phyloP scores from a whole-genome alignment of 2,113 vertebrate genomes.

The Diglossa brunneiventris region DNA sequence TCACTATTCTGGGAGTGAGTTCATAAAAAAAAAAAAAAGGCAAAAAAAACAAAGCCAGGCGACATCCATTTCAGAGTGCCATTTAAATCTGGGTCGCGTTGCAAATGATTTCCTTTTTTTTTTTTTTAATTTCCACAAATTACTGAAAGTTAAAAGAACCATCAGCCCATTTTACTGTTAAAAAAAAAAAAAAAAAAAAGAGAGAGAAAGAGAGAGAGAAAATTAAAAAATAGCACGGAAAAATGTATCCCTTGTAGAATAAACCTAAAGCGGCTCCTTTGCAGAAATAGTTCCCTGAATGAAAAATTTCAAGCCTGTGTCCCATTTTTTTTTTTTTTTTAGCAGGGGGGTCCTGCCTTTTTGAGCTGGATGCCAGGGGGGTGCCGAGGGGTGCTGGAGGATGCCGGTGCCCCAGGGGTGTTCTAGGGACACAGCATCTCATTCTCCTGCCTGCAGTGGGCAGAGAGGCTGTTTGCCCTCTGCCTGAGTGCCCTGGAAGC shows the following conservation, averaged over 20 bases:
- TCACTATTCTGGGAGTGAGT: not conserved
- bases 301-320: not conserved
- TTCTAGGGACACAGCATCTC: not conserved
- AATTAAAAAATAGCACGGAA: not conserved
- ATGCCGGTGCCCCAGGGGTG: not conserved
- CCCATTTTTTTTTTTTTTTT: not conserved
- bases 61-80: constrained; percentile 12
- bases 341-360: not conserved
- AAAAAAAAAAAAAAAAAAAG: not conserved
- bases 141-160: constrained; percentile 23
- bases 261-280: not conserved
- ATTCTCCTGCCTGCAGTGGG: not conserved
- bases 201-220: not conserved
- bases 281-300: not conserved
- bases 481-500: not conserved
- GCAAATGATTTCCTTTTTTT: not conserved
- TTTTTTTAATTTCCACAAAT: constrained; percentile 42
- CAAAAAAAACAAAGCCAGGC: not conserved
- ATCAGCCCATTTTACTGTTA: not conserved
- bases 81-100: constrained; percentile 36
- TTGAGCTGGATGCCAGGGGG: not conserved
- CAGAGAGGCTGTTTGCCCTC: not conserved
- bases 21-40: not conserved
- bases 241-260: not conserved
- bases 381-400: rapidly evolving